Conservation (phyloP, 2,888 invertebrate species). For the Eupithecia dodoneata region DNA sequence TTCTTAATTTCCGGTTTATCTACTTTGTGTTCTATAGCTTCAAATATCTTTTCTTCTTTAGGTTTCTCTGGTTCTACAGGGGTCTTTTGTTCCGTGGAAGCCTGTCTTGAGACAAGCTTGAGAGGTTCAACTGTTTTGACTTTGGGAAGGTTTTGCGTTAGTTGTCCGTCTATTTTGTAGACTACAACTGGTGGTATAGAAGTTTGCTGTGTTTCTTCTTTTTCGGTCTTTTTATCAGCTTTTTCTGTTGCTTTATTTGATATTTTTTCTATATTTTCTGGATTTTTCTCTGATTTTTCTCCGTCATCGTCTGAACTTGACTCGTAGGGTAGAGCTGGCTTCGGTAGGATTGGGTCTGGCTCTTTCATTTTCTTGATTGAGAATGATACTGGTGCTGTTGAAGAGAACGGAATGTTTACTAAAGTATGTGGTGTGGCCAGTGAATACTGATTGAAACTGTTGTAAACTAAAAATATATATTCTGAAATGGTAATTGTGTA, state of each 20-base stretch:
- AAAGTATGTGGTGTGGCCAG: not conserved
- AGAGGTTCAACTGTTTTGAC: slow-evolving; percentile 50
- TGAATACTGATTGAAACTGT: not conserved
- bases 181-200: slow-evolving; percentile 57
- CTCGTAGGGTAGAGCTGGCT: slow-evolving; percentile 90
- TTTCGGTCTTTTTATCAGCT: not conserved
- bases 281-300: slow-evolving; percentile 45
- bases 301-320: slow-evolving; percentile 88
- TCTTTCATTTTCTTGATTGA: slow-evolving; percentile 93
- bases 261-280: slow-evolving; percentile 46
- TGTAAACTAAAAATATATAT: too few species aligned
- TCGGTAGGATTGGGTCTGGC: slow-evolving; percentile 86
- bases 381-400: slow-evolving; percentile 90
- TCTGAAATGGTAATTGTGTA: too few species aligned
- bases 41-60: slow-evolving; percentile 37
- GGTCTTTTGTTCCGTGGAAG: slow-evolving; percentile 36
- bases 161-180: slow-evolving; percentile 68
- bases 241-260: slow-evolving; percentile 37
- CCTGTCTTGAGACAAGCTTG: slow-evolving; percentile 38
- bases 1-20: slow-evolving; percentile 42
- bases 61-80: slow-evolving; percentile 41
- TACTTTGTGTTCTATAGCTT: slow-evolving; percentile 41
- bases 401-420: slow-evolving; percentile 2
- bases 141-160: slow-evolving; percentile 55
- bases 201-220: not conserved